phyloP scores from a whole-genome alignment of 2,113 vertebrate species.

The Osmerus mordax region DNA sequence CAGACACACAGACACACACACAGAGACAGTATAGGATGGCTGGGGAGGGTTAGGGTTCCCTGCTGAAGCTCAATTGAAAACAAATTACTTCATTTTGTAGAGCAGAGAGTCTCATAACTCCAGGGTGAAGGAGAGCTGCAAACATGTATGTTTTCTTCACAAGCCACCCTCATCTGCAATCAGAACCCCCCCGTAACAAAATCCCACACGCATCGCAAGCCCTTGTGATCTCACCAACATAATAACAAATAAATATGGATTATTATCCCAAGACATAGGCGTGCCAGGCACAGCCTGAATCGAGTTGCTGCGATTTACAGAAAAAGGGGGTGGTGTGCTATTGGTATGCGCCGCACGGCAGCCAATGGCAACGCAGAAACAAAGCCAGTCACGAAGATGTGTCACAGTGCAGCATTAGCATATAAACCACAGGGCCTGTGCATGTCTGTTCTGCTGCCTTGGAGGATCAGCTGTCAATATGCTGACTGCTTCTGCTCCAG shows the following conservation, averaged over 20 bases:
- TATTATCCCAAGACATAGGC: slow-evolving; percentile 23
- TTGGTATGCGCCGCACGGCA: background rate
- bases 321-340: slow-evolving; percentile 1
- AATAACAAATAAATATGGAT: slow-evolving; percentile 13
- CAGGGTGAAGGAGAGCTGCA: slow-evolving; percentile 37
- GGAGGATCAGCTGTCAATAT: slow-evolving; percentile 52
- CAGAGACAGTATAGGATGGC: slow-evolving; percentile 28
- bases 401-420: slow-evolving; percentile 51
- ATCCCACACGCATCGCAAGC: slow-evolving; percentile 16
- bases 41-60: slow-evolving; percentile 36
- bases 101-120: slow-evolving; percentile 39
- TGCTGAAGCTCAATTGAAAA: slow-evolving; percentile 52
- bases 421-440: slow-evolving; percentile 51
- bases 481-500: slow-evolving; percentile 59
- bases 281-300: slow-evolving; percentile 20
- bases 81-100: slow-evolving; percentile 56
- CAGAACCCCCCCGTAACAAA: slow-evolving; percentile 16
- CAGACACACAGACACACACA: slow-evolving; percentile 12
- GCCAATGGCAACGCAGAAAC: slow-evolving; percentile 18
- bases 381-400: background rate
- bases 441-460: slow-evolving; percentile 21
- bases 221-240: slow-evolving; percentile 2
- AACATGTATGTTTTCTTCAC: slow-evolving; percentile 20
- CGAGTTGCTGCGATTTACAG: slow-evolving; percentile 10
- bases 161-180: slow-evolving; percentile 22